Conservation (phyloP, 1,140 invertebrate species). For the Papilio glaucus region DNA sequence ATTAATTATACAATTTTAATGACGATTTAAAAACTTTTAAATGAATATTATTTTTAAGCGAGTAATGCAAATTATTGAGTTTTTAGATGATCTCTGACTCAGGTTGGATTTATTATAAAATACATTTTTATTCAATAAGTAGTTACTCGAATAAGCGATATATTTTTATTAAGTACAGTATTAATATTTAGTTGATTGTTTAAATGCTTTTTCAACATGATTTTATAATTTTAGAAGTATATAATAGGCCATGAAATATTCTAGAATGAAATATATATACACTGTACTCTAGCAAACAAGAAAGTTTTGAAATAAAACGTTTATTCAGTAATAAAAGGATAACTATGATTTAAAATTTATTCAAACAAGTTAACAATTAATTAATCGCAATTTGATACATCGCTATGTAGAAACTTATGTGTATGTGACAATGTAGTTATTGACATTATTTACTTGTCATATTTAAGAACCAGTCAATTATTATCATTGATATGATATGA, state of each 20-base stretch:
- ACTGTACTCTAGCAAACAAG: no score
- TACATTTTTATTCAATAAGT: slow-evolving; percentile 10
- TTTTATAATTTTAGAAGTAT: not conserved
- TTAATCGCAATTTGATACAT: no score
- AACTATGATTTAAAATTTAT: no score
- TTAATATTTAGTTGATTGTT: slow-evolving; percentile 49
- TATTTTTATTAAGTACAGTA: slow-evolving; percentile 60
- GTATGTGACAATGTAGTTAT: no score
- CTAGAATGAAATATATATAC: no score
- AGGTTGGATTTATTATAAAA: slow-evolving; percentile 10
- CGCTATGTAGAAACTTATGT: no score
- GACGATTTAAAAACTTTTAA: slow-evolving; percentile 3
- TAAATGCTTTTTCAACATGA: slow-evolving; percentile 13
- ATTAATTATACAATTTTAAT: slow-evolving; percentile 1
- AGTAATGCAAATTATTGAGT: slow-evolving; percentile 38
- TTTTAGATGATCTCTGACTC: slow-evolving; percentile 36
- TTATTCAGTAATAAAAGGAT: no score
- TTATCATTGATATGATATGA: not conserved
- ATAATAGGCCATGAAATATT: not conserved
- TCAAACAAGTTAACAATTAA: no score
- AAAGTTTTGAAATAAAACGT: no score
- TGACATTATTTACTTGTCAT: not conserved
- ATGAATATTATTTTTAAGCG: slow-evolving; percentile 17
- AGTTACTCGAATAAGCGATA: slow-evolving; percentile 32
- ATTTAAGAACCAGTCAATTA: slow-evolving; percentile 17